phyloP scores from a whole-genome alignment of 2,797 vertebrate species.

The Vireo griseus region DNA sequence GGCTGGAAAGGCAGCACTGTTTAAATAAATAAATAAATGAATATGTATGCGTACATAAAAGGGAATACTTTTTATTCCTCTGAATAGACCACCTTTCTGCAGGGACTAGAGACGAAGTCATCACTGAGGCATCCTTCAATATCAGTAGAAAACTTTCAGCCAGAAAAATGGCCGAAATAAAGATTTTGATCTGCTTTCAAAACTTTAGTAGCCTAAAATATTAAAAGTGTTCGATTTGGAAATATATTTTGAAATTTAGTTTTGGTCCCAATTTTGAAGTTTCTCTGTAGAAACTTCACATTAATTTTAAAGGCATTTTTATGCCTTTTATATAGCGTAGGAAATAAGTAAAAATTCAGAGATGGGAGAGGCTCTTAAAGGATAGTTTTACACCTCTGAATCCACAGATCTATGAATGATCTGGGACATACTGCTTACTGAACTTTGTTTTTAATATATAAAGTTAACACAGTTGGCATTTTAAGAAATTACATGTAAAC shows the following conservation, averaged over 20 bases:
- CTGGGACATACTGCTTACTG: background rate
- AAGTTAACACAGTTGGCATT: background rate
- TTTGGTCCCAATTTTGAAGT: background rate
- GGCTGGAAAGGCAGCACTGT: conserved; percentile 8
- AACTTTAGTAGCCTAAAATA: background rate
- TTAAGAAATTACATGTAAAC: background rate
- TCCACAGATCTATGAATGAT: background rate
- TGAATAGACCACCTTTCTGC: background rate
- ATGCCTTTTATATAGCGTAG: background rate
- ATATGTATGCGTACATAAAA: background rate
- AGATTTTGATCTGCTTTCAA: background rate
- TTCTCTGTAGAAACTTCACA: background rate
- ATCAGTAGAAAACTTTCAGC: background rate
- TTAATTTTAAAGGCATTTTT: background rate
- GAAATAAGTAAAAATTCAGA: background rate
- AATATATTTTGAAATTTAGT: background rate
- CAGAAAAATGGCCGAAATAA: background rate
- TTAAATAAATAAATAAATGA: conserved; percentile 64
- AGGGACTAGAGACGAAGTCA: background rate
- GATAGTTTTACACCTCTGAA: background rate
- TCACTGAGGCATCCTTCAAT: background rate
- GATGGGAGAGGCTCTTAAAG: background rate
- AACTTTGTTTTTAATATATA: background rate
- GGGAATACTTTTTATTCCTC: background rate
- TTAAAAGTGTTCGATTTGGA: background rate